Evolutionary conservation across 2,888 invertebrate species (phyloP), one percentile per base, ranked within the genome.

Genomic region (Drosophila tanythrix): DNA sequence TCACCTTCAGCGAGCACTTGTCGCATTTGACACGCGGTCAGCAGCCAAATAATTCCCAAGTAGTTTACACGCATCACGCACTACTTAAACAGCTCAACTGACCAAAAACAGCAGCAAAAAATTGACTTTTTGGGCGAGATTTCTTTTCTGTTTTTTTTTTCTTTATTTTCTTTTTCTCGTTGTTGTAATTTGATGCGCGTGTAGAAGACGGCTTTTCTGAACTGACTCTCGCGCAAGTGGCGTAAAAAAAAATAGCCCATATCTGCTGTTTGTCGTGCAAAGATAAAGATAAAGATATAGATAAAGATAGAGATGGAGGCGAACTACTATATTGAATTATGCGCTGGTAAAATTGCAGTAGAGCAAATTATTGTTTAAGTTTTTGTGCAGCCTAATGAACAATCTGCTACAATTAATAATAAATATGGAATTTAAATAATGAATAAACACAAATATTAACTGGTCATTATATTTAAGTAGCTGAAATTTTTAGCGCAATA

Each of bases 341-440:
- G 21, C 53, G 63, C 53, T 57, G 72, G 72, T 73, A 65, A 60
- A 72, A 64, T 64, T 76, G 36, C 72, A 63, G 68, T 72, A 60
- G 67, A 77, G 61, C 55, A 62, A 69, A 25, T 15, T 25, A 59
- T 35, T 43, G 38, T 48, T 69, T 52, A 21, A 52, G 36, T 35
- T 55, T 67, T 50, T 46, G 43, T 48, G 64, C 57, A 67, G 46
- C 55, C 58, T 51, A 46, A 64, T 35, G 55, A 56, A 38, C 31
- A 31, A 51, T 48, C 3, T 27, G 48, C 48, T 43, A 6, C n/a
- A 43, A 43, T 43, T 38, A 38, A 43, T 21, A 43, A 43, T 21
- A 11, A 11, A 43, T 21, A 21, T 21, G 5, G 21, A 21, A 43
- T 21, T 43, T 43, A 21, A 43, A 5, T 11, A 43, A 43, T 43